Evolutionary conservation across 2,113 vertebrate genomes (phyloP), one percentile per base, ranked within the genome.

Genomic region (Actenoides hombroni): DNA sequence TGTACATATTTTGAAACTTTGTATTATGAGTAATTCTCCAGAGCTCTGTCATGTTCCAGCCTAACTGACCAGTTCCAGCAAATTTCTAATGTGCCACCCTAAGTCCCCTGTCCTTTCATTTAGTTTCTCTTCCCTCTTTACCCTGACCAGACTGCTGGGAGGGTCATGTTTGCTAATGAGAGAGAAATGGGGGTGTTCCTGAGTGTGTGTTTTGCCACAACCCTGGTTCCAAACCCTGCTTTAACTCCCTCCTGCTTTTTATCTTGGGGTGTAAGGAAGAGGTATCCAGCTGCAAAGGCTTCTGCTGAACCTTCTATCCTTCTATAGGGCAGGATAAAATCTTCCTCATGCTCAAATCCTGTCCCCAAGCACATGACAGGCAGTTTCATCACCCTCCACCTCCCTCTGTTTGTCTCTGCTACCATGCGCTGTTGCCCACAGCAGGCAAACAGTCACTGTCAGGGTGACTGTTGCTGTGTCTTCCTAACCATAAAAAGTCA

Each of bases 1-100:
- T 86, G 79, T 71, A 70, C 64, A 48, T 93, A 92, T 96, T 97
- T 96, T 18, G 39, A 93, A 96, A 96, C 88, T 83, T 80, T 65
- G 70, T 74, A 28, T 40, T 90, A 80, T 77, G 85, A 96, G 37
- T 94, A 94, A 96, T 60, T 88, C 94, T 94, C 88, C 24, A 77
- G 93, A 93, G 93, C 42, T 51, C 51, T 0, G 1, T 51, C 64
- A 33, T 4, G 8, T 80, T 88, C 70, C 93, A 90, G 67, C 69
- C 85, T 75, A 88, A 64, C 67, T 68, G 51, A 90, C 63, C 63
- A 77, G 16, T 86, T 88, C 79, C 92, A 94, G 60, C 14, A 77
- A 33, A 77, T 83, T 89, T 83, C 67, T 81, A 21, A 53, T 51
- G 11, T 94, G 85, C 40, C 90, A 83, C 59, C 29, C 26, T 71